These are phyloP conservation scores for Eulemur albifrons DNA, from an alignment of 2,797 vertebrate genomes.

Conservation along the genomic window DNA sequence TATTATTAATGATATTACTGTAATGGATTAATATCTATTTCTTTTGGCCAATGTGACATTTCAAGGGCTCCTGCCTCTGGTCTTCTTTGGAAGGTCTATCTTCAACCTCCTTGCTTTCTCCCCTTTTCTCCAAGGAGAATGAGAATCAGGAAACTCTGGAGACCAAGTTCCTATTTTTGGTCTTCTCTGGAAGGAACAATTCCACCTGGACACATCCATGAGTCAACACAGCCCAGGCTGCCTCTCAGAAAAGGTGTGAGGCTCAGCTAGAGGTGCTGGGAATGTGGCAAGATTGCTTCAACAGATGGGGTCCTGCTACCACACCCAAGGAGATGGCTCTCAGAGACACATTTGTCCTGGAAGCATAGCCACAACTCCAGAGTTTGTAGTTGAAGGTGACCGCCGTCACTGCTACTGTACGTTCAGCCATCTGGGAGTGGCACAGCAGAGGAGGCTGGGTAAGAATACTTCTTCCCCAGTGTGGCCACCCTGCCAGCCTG, in stretches of 20 bases:
- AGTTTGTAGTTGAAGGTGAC: neutral
- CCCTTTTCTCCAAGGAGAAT: conserved; percentile 8
- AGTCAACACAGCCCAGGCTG: neutral
- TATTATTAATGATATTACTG: neutral
- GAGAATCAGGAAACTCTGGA: conserved; percentile 15
- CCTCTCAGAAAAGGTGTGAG: neutral
- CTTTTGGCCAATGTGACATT: neutral
- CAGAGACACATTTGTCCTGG: neutral
- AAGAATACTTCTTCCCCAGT: neutral
- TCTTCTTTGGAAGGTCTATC: neutral
- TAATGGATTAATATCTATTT: neutral
- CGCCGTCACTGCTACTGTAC: neutral
- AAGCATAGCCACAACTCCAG: neutral
- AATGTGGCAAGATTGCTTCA: neutral
- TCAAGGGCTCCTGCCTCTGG: neutral
- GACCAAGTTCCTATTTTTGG: neutral
- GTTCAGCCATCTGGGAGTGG: neutral
- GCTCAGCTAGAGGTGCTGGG: neutral
- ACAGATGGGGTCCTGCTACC: neutral
- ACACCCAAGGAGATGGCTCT: neutral
- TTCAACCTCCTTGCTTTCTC: neutral
- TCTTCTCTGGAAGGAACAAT: conserved; percentile 12
- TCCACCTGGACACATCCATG: neutral
- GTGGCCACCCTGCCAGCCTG: neutral
- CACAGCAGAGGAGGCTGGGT: neutral